phyloP scores from a whole-genome alignment of 2,888 invertebrate species.

The Yponomeuta malinellus region DNA sequence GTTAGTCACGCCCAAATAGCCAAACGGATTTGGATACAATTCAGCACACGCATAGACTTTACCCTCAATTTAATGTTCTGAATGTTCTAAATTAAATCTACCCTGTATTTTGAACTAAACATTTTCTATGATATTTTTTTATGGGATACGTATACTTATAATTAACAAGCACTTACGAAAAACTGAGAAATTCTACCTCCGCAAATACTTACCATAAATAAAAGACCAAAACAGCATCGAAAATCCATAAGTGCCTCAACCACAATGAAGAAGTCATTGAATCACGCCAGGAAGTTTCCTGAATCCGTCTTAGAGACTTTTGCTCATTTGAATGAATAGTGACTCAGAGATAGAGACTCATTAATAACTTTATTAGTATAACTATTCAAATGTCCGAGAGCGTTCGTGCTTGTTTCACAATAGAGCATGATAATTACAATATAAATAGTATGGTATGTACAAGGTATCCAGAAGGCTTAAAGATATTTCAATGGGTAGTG shows the following conservation, averaged over 20 bases:
- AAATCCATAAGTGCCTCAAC: not conserved
- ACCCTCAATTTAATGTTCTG: too few relatives aligned
- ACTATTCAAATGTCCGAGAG: not conserved
- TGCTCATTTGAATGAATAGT: not conserved
- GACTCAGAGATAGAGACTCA: not conserved
- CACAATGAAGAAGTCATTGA: not conserved
- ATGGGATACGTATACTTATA: too few relatives aligned
- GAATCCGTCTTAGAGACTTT: not conserved
- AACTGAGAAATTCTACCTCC: too few relatives aligned
- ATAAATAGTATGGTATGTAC: not conserved
- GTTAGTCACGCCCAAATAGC: too few relatives aligned
- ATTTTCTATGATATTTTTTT: too few relatives aligned
- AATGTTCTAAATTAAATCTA: too few relatives aligned
- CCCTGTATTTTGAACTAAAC: too few relatives aligned
- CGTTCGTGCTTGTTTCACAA: not conserved
- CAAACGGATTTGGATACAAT: too few relatives aligned
- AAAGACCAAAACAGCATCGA: not conserved
- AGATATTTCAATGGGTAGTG: too few relatives aligned
- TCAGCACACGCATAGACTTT: too few relatives aligned
- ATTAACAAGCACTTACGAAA: too few relatives aligned
- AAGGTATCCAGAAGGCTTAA: not conserved
- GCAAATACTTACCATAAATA: too few relatives aligned
- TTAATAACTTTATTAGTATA: not conserved
- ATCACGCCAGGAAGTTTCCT: not conserved
- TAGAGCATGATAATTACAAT: not conserved